phyloP scores from a whole-genome alignment of 2,888 invertebrate genomes.

The Eupeodes luniger region DNA sequence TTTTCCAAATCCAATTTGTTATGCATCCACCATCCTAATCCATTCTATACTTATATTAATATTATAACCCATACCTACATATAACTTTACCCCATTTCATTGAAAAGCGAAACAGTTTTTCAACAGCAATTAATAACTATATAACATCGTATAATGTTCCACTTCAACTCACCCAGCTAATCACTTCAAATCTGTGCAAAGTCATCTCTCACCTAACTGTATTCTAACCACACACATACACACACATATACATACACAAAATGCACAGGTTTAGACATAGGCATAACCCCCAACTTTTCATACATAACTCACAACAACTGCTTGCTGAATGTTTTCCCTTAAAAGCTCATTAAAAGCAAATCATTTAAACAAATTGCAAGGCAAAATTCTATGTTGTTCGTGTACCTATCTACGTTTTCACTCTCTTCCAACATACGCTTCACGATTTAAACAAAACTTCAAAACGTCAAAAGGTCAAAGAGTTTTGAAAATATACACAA shows the following conservation, averaged over 20 bases:
- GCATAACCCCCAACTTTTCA: background rate
- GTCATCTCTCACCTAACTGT: slow-evolving; percentile 73
- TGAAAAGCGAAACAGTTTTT: slow-evolving; percentile 55
- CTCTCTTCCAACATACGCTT: slow-evolving; percentile 59
- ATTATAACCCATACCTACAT: background rate
- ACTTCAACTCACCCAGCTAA: slow-evolving; percentile 75
- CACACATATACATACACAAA: background rate
- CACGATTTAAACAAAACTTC: slow-evolving; percentile 48
- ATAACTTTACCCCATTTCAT: slow-evolving; percentile 13
- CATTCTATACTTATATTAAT: background rate
- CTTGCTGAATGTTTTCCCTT: slow-evolving; percentile 20
- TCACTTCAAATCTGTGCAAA: slow-evolving; percentile 76
- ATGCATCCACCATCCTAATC: slow-evolving; percentile 68
- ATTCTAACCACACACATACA: slow-evolving; percentile 48
- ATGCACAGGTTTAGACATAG: background rate
- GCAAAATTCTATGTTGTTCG: slow-evolving; percentile 29
- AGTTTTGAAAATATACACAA: slow-evolving; percentile 48
- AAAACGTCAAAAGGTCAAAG: slow-evolving; percentile 73
- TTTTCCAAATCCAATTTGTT: slow-evolving; percentile 76
- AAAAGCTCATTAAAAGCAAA: slow-evolving; percentile 74
- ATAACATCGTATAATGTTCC: slow-evolving; percentile 75
- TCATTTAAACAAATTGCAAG: slow-evolving; percentile 62
- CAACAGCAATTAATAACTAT: slow-evolving; percentile 76
- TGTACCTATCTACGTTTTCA: slow-evolving; percentile 9
- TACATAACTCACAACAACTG: slow-evolving; percentile 23